These are phyloP conservation scores for Limenitis camilla DNA, from an alignment of 2,888 invertebrate species.

Conservation along the genomic window DNA sequence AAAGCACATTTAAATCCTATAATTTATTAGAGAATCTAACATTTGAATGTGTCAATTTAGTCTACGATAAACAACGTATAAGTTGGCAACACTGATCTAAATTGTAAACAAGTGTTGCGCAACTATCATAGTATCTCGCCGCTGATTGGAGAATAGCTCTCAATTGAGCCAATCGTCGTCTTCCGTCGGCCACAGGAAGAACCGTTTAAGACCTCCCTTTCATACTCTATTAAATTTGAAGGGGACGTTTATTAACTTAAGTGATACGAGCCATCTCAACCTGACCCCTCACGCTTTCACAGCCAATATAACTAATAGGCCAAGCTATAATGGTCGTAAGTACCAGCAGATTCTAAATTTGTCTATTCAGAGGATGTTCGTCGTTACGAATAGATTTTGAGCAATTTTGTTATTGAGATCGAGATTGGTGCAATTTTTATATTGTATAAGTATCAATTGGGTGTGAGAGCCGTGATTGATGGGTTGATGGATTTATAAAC, in stretches of 20 bases:
- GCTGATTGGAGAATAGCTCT: slow-evolving; percentile 68
- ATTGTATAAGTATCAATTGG: slow-evolving; percentile 27
- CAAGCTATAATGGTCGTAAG: slow-evolving; percentile 32
- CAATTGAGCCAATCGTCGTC: slow-evolving; percentile 72
- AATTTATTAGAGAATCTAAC: too few relatives aligned
- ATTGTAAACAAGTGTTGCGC: slow-evolving; percentile 20
- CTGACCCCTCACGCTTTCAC: slow-evolving; percentile 36
- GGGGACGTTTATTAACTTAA: slow-evolving; percentile 72
- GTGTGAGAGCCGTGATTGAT: slow-evolving; percentile 5
- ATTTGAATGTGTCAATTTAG: too few relatives aligned
- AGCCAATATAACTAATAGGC: slow-evolving; percentile 21
- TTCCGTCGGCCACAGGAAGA: slow-evolving; percentile 68
- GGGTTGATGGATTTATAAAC: background rate
- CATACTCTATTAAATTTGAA: slow-evolving; percentile 71
- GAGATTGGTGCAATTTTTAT: slow-evolving; percentile 38
- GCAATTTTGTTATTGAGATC: slow-evolving; percentile 62
- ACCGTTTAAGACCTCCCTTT: slow-evolving; percentile 64
- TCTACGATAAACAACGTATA: too few relatives aligned
- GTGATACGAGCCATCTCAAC: slow-evolving; percentile 60
- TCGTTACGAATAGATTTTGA: slow-evolving; percentile 56
- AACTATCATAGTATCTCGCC: slow-evolving; percentile 33
- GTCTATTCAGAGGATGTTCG: slow-evolving; percentile 55
- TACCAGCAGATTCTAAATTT: slow-evolving; percentile 58
- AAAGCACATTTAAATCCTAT: too few relatives aligned
- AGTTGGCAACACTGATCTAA: slow-evolving; percentile 1